Base-by-base conservation (phyloP, 1,140 invertebrate genomes). In the Dendroctonus ponderosae region DNA sequence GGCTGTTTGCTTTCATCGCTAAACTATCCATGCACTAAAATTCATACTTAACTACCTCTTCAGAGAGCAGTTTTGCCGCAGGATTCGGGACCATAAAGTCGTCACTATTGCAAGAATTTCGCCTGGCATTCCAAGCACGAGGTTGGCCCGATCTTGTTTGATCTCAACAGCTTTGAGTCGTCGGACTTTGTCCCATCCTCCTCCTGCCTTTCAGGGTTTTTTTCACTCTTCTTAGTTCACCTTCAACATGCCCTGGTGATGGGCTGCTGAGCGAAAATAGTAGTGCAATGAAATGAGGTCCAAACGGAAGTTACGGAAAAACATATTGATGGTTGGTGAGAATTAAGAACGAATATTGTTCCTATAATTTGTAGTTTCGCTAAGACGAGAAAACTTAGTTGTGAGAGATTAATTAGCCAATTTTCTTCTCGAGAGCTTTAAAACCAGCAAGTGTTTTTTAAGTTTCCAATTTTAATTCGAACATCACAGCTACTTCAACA, bases 91-190 rank as follows among this genome's bases (percentile, higher is more conserved):
- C 12, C 37, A 52, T 52, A 52, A 52, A 52, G 15, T 26, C 26
- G 50, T 52, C 50, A 52, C 50, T 26, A 14, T 5, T 14, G 9
- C 8, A 52, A 26, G 50, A 52, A 52, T 52, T 8, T 37, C n/a
- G 50, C 15, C 15, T 52, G 50, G 50, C 50, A 52, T 52, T 26
- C 50, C 15, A 52, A 52, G 26, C 50, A 52, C 37, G n/a, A 26
- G 15, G 15, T 52, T 26, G 14, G n/a, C 50, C 8, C n/a, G 9
- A 52, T 26, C 15, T 52, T 37, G 50, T 52, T 52, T 26, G 15
- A n/a, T 9, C n/a, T 52, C 9, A 52, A 52, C 9, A 9, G 9
- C 37, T 52, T 9, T 26, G 26, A 26, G 1, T 26, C 26, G 26
- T n/a, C 8, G 50, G 50, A n/a, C 50, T 52, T 37, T 52, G 50